These are phyloP conservation scores for Protobothrops flavoviridis DNA, from an alignment of 2,113 vertebrate species.

Conservation along the genomic window DNA sequence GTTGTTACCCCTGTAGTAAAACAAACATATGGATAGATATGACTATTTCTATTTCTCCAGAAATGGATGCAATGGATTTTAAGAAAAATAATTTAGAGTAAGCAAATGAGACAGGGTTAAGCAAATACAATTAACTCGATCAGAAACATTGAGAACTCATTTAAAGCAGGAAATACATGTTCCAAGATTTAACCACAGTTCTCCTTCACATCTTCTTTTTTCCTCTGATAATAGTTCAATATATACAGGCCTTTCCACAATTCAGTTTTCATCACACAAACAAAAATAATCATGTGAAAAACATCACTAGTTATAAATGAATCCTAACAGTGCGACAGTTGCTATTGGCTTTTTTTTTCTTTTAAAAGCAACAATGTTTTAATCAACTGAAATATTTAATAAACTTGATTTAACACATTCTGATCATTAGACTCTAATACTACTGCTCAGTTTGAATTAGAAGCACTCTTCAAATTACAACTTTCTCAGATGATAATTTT, in stretches of 20 bases:
- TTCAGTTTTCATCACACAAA: neutral
- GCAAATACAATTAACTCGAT: neutral
- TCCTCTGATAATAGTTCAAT: neutral
- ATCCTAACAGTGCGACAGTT: neutral
- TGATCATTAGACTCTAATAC: slow-evolving; percentile 39
- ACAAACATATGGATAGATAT: neutral
- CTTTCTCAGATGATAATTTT: slow-evolving; percentile 35
- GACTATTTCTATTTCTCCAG: neutral
- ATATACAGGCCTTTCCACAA: neutral
- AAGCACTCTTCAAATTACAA: slow-evolving; percentile 49
- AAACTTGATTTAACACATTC: slow-evolving; percentile 39
- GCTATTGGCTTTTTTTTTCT: neutral
- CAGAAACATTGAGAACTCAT: neutral
- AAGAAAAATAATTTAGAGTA: neutral
- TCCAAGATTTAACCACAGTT: neutral
- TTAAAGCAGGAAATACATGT: neutral
- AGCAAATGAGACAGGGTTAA: neutral
- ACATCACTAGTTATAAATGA: neutral
- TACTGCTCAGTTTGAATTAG: slow-evolving; percentile 44
- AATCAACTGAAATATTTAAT: slow-evolving; percentile 23
- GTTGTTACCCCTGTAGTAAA: neutral
- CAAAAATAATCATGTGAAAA: neutral
- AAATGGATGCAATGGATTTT: neutral
- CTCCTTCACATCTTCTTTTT: neutral
- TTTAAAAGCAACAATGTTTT: slow-evolving; percentile 14